Conservation (phyloP, 2,888 invertebrate genomes). For the Temnothorax ravouxi region DNA sequence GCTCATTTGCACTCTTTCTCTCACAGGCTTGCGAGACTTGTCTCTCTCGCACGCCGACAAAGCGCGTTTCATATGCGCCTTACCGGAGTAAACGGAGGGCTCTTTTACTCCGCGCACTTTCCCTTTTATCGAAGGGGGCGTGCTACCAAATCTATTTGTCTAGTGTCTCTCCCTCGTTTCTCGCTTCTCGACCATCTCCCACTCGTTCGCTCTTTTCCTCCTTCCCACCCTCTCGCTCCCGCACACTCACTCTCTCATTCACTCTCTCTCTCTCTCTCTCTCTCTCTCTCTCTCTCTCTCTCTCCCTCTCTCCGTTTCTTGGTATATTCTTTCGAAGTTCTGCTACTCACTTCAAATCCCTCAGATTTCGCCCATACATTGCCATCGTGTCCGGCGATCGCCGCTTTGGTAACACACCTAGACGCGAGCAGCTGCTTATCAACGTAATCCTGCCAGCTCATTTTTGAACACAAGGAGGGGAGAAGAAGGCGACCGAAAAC, state of each 20-base stretch:
- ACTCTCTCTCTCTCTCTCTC: conserved; percentile 12
- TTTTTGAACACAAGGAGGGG: conserved; percentile 84
- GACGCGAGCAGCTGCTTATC: conserved; percentile 98
- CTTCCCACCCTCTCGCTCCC: background rate
- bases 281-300: background rate
- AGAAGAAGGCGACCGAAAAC: conserved; percentile 71
- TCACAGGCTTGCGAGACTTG: background rate
- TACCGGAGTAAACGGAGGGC: conserved; percentile 34
- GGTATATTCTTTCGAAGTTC: conserved; percentile 1
- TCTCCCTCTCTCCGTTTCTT: conserved; percentile 20
- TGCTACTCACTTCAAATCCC: conserved; percentile 95
- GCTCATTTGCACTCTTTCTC: conserved; percentile 46
- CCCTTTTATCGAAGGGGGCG: conserved; percentile 62
- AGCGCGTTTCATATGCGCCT: background rate
- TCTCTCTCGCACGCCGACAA: conserved; percentile 37
- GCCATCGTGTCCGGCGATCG: conserved; percentile 98
- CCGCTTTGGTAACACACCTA: conserved; percentile 97
- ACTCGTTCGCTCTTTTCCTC: conserved; percentile 27
- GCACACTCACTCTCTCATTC: conserved; percentile 22
- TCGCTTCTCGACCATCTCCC: background rate
- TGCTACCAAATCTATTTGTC: conserved; percentile 42
- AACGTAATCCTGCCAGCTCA: conserved; percentile 99
- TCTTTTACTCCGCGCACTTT: conserved; percentile 62
- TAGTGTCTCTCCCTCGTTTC: conserved; percentile 9
- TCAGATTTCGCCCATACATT: conserved; percentile 98